These are phyloP conservation scores for Drosophila trapezifrons DNA, from an alignment of 1,140 invertebrate genomes.

Conservation along the genomic window DNA sequence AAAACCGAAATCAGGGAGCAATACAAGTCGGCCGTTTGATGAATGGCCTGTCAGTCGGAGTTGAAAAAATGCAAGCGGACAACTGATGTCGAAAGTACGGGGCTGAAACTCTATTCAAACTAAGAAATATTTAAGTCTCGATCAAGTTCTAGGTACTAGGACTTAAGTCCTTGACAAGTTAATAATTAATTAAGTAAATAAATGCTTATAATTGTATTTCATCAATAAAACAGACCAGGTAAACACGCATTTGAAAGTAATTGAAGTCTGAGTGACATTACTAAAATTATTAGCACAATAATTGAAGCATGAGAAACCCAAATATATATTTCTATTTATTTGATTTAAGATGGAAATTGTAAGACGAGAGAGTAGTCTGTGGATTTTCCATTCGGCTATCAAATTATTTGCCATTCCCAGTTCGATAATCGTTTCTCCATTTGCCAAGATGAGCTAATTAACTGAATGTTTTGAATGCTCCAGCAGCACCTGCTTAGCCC, in stretches of 20 bases:
- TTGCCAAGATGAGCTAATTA: slow-evolving; percentile 41
- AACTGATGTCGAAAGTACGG: not conserved
- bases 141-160: no score
- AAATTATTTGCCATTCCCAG: not conserved
- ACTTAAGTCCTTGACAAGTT: no score
- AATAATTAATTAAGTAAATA: no score
- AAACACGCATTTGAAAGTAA: no score
- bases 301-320: not conserved
- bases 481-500: slow-evolving; percentile 3
- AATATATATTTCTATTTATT: slow-evolving; percentile 7
- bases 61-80: not conserved
- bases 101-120: not conserved
- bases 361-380: not conserved
- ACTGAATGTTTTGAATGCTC: slow-evolving; percentile 24
- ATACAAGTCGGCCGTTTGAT: slow-evolving; percentile 53
- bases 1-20: not conserved
- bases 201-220: no score
- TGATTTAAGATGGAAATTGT: not conserved
- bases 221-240: no score
- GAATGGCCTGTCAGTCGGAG: slow-evolving; percentile 68
- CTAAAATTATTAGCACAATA: not conserved
- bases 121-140: not conserved
- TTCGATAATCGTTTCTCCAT: slow-evolving; percentile 26
- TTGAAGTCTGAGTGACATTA: no score
- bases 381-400: not conserved